phyloP scores from a whole-genome alignment of 2,113 vertebrate species.

The Rhynchomys soricoides region DNA sequence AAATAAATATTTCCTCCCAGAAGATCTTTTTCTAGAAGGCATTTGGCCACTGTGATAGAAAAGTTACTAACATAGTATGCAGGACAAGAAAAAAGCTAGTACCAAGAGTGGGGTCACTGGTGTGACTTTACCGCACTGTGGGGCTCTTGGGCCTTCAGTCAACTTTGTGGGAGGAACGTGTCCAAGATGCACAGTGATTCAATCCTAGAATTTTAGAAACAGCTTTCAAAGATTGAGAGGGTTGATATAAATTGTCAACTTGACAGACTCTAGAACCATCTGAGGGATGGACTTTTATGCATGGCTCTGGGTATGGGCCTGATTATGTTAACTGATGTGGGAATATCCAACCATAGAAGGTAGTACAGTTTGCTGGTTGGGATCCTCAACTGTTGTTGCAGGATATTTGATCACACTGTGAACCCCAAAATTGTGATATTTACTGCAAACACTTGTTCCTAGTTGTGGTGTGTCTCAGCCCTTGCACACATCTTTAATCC shows the following conservation, averaged over 20 bases:
- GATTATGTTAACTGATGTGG: not conserved
- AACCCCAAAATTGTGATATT: no score
- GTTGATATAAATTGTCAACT: not conserved
- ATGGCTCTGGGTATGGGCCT: not conserved
- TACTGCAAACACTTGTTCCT: no score
- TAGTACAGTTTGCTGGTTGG: rapidly evolving
- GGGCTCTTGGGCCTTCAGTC: not conserved
- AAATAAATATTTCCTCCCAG: not conserved
- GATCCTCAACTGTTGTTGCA: not conserved
- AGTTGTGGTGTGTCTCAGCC: no score
- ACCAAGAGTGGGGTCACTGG: not conserved
- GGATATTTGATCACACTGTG: no score
- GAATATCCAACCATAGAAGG: no score
- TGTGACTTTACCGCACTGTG: not conserved
- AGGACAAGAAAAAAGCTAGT: not conserved
- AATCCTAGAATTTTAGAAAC: not conserved
- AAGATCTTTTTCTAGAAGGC: not conserved
- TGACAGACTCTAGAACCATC: not conserved
- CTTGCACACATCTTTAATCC: no score
- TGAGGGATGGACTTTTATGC: no score
- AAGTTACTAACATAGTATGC: not conserved
- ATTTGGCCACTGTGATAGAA: not conserved
- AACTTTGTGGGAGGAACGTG: not conserved
- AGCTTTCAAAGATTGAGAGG: not conserved
- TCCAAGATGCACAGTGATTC: not conserved